Evolutionary conservation across 2,888 invertebrate species (phyloP), one percentile per base, ranked within the genome.

Genomic region (Lasioglossum zephyrum): DNA sequence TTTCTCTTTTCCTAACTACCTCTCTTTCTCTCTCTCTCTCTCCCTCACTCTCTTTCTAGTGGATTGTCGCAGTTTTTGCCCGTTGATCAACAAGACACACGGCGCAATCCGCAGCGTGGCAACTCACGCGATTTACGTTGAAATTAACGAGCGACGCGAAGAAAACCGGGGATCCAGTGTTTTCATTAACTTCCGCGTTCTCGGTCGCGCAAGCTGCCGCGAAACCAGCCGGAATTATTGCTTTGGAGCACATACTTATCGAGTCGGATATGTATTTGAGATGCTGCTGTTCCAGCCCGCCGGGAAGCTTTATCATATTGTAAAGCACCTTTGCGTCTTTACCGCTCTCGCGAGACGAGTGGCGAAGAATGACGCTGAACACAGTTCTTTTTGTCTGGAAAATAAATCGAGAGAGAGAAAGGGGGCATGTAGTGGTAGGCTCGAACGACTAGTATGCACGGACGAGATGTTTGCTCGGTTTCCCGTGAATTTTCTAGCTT

Each of bases 101-200:
- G 41, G 39, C 72, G 63, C 57, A 81, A 81, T 79, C 60, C 18
- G 44, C 18, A 16, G 31, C 60, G 11, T 6, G 22, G 72, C 60
- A 41, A 81, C 60, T 72, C 63, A 5, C 72, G 60, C 60, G 81
- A 60, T 81, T 81, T 73, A 80, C 60, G 60, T 39, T 47, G 60
- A 80, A 80, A 81, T 81, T 81, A 81, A 81, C 81, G 80, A 81
- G 70, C 39, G 22, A 72, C 63, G 31, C 60, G 60, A 22, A 47
- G 39, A 41, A 57, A 80, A 41, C 81, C n/a, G 18, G 9, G 22
- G 36, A 41, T n/a, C 36, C 31, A 22, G 57, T 47, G 80, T 63
- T 81, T 79, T 72, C 80, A 73, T 80, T 63, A 80, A 81, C 80
- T 72, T 39, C 47, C 22, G 4, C 26, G 22, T n/a, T 47, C 63